Evolutionary conservation across 2,797 vertebrate genomes (phyloP), one percentile per base, ranked within the genome.

Genomic region (Tadarida brasiliensis): DNA sequence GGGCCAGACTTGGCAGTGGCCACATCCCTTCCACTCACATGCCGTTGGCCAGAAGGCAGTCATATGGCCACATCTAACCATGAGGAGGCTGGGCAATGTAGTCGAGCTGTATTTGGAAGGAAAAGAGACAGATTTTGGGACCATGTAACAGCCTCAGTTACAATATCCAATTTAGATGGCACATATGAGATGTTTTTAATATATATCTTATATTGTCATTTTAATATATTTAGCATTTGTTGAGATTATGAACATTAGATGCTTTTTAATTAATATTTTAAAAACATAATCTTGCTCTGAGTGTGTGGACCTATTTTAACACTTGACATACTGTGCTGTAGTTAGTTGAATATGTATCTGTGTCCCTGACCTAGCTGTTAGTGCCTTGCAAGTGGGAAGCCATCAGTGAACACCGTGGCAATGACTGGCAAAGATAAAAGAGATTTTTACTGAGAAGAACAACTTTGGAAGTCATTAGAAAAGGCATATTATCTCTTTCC

Each of bases 391-490:
- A 26, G 9, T 78, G 33, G 76, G 26, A 91, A 9, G 14, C 81
- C 54, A 71, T 81, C 73, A 28, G 15, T 65, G 39, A 68, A 84
- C 22, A 33, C 39, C 11, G 16, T 65, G 17, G 15, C n/a, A n/a
- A 2, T 87, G 76, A 73, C 26, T 35, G 20, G 15, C 35, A 19
- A n/a, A 71, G 91, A 77, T 22, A 54, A 90, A 56, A 63, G n/a
- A 80, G 85, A 63, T 82, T 70, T 78, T 96, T 61, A 59, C 54
- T 84, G 47, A 57, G 24, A 35, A 74, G 57, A 24, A 26, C 59
- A 54, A 91, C 56, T 88, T 90, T 93, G 57, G 73, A 71, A 92
- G 84, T 83, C 47, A 63, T 88, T 82, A 56, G 47, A 49, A 91
- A 82, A 84, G 26, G 4, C 47, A n/a, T 47, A 19, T 47, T 89